Base-by-base conservation (phyloP, 2,797 vertebrate genomes). In the Argyrosomus regius region DNA sequence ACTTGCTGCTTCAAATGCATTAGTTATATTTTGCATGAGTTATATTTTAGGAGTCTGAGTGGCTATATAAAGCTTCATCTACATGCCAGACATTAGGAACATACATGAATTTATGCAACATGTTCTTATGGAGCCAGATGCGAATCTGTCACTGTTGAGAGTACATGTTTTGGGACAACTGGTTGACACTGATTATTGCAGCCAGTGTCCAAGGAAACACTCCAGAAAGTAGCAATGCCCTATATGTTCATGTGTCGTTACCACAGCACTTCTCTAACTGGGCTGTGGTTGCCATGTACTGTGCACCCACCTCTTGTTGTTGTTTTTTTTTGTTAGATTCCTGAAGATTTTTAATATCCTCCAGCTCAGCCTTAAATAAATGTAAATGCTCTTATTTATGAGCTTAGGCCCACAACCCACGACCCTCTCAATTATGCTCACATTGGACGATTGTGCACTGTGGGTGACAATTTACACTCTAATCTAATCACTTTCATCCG, bases 81-180 rank as follows among this genome's bases (percentile, higher is more conserved):
- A 46, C 66, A 67, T 22, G 63, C 57, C 71, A 86, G 64, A 69
- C 35, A 48, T 28, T 9, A 20, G 53, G 62, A 72, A 67, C 50
- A 50, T 48, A 57, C 62, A 73, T 84, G 53, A 72, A 75, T 82
- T 48, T 65, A 64, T 68, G 65, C 41, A 72, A 3, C 61, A 18
- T 49, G 22, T 49, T 39, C 46, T 58, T 53, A 52, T 4, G 3
- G 10, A 59, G 41, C 66, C 71, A 83, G 70, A 81, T 86, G 73
- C 35, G 18, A 66, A 41, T 31, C 60, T 61, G 72, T 66, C 75
- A 59, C 57, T 71, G 59, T n/a, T 56, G 24, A 53, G 48, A 70
- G 61, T 18, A 18, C 24, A 58, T 74, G 26, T 58, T 49, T 16
- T 24, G 18, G 41, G 28, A 54, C 5, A 58, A 24, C 14, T 43